These are phyloP conservation scores for Bombus affinis DNA, from an alignment of 1,140 invertebrate genomes.

Conservation along the genomic window DNA sequence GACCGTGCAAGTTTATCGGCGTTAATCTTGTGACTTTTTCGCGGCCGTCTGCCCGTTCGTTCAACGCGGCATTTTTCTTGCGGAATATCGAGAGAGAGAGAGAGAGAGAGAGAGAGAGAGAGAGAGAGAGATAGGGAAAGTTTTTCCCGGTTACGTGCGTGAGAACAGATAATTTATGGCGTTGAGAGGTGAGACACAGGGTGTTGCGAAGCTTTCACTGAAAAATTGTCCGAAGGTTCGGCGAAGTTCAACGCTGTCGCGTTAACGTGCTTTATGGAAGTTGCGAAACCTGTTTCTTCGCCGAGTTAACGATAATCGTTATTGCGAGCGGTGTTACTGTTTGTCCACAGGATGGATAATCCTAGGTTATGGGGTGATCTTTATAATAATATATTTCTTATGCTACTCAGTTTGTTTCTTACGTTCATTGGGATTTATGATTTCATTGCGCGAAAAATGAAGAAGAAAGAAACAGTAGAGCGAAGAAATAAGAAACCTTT, in stretches of 20 bases:
- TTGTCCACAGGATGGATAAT: not conserved
- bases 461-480: too few species aligned
- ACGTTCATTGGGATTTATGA: not conserved
- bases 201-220: not conserved
- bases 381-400: not conserved
- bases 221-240: slow-evolving; percentile 21
- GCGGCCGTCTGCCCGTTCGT: not conserved
- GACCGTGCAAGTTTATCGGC: slow-evolving; percentile 31
- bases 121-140: not conserved
- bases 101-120: too few species aligned
- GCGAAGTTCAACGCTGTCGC: slow-evolving; percentile 1
- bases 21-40: slow-evolving; percentile 43
- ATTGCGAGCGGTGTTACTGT: not conserved
- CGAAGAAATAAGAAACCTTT: too few species aligned
- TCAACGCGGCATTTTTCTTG: slow-evolving; percentile 33
- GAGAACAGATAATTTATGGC: not conserved
- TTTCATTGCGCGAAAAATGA: too few species aligned
- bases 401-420: not conserved
- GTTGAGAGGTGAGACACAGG: not conserved
- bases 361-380: too few species aligned
- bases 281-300: not conserved
- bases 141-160: not conserved
- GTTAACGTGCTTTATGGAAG: slow-evolving; percentile 15
- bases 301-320: slow-evolving; percentile 1
- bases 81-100: not conserved